Base-by-base conservation (phyloP, 1,140 invertebrate genomes). In the Gyrodactylus bullatarudis region DNA sequence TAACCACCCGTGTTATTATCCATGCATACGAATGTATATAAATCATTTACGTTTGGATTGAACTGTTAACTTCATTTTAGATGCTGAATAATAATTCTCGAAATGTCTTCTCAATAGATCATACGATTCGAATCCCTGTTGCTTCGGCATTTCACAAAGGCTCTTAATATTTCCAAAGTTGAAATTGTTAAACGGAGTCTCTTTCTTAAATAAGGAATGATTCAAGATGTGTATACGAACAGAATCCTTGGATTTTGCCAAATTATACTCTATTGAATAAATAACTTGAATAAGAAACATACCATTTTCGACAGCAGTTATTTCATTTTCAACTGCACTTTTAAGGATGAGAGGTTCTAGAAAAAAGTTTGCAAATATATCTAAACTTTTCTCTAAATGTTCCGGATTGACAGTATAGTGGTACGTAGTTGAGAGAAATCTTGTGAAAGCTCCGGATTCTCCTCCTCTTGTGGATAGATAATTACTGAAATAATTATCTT, bases 291-390 rank as follows among this genome's bases (percentile, higher is more conserved):
- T n/a, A n/a, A n/a, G n/a, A n/a, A n/a, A n/a, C n/a, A n/a, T n/a
- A n/a, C n/a, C n/a, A 27, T 21, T 54, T 20, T 73, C 26, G 1
- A 73, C 72, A 68, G 72, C 72, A 8, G n/a, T 68, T 1, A 97
- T 84, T 83, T 98, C 93, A 20, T 90, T 81, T 25, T 90, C 89
- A 0, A 90, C 93, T 8, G 87, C 87, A 75, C 84, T 85, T 78
- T 90, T 87, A 25, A 89, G 93, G 78, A 97, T 95, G 0, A 95
- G 81, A 0, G 93, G 93, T 2, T 83, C 82, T 27, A 91, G 83
- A 81, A 97, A 97, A 83, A 97, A 97, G 79, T 97, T 90, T 0
- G 90, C 85, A 84, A 97, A 97, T 76, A 91, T 81, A 21, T 73
- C 72, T 26, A 73, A 73, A 23, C 21, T 68, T 1, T 1, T 24